phyloP scores from a whole-genome alignment of 2,113 vertebrate genomes.

The Heterocephalus glaber region DNA sequence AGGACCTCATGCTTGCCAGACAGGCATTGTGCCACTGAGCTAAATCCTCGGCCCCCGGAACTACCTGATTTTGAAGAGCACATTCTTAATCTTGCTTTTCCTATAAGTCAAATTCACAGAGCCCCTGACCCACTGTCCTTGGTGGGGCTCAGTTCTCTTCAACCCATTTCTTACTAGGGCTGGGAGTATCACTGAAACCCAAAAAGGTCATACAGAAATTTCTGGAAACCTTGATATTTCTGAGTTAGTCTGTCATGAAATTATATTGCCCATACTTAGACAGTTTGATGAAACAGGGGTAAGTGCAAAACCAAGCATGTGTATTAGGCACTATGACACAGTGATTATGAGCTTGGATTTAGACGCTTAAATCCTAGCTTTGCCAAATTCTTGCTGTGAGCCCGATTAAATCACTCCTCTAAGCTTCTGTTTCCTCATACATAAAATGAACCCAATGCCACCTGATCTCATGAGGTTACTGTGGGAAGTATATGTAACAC shows the following conservation, averaged over 20 bases:
- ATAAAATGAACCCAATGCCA: neutral
- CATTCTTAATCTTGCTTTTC: neutral
- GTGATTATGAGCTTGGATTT: neutral
- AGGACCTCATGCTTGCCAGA: neutral
- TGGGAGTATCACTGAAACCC: neutral
- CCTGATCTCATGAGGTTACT: neutral
- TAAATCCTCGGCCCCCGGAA: neutral
- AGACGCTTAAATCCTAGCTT: neutral
- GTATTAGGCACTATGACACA: fast-evolving
- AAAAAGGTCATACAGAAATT: neutral
- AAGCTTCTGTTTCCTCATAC: neutral
- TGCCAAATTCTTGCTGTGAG: constrained; percentile 28
- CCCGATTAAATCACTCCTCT: neutral
- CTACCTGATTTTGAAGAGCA: too few species aligned
- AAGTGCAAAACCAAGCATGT: neutral
- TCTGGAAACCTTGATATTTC: neutral
- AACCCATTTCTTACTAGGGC: neutral
- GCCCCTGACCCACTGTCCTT: neutral
- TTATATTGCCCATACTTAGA: neutral
- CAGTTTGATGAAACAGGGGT: neutral
- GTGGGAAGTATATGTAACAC: neutral
- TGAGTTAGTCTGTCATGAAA: neutral
- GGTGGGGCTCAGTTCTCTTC: neutral
- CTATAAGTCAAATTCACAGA: neutral
- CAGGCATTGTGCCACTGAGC: neutral